Evolutionary conservation across 2,888 invertebrate species (phyloP).

Genomic region (Cremastinae sp.): DNA sequence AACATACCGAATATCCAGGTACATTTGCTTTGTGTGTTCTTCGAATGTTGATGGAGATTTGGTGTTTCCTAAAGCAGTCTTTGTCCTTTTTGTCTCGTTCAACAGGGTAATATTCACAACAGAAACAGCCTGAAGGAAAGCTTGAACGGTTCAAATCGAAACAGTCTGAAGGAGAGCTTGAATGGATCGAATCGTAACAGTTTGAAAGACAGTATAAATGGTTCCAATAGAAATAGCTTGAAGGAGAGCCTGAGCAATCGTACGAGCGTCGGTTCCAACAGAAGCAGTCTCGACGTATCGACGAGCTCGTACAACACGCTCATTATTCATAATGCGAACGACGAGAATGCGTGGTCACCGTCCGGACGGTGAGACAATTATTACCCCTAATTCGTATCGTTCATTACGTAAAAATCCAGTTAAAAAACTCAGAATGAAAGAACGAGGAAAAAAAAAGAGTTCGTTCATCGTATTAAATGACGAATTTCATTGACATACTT

Average conservation of each 20-base stretch:
- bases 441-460: constrained; percentile 1
- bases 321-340: constrained; percentile 89
- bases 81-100: background rate
- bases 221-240: constrained; percentile 80
- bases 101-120: constrained; percentile 76
- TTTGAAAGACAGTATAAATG: constrained; percentile 78
- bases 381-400: constrained; percentile 22
- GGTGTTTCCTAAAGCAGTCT: background rate
- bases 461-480: background rate
- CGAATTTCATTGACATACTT: constrained; percentile 28
- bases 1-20: constrained; percentile 79
- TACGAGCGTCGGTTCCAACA: constrained; percentile 85
- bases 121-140: constrained; percentile 79
- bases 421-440: background rate
- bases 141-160: constrained; percentile 77
- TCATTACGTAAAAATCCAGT: constrained; percentile 25
- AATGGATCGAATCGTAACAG: constrained; percentile 79
- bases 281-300: constrained; percentile 87
- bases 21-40: constrained; percentile 10
- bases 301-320: constrained; percentile 92
- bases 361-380: constrained; percentile 78
- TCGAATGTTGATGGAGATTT: background rate
- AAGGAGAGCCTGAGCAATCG: constrained; percentile 85
- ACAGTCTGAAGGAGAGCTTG: constrained; percentile 78
- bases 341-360: constrained; percentile 87